A percentile compares a stretch with the other conserved stretches of the same genome.
Evolutionary conservation across 2,888 invertebrate genomes (phyloP).

Genomic region (Hypena proboscidalis): DNA sequence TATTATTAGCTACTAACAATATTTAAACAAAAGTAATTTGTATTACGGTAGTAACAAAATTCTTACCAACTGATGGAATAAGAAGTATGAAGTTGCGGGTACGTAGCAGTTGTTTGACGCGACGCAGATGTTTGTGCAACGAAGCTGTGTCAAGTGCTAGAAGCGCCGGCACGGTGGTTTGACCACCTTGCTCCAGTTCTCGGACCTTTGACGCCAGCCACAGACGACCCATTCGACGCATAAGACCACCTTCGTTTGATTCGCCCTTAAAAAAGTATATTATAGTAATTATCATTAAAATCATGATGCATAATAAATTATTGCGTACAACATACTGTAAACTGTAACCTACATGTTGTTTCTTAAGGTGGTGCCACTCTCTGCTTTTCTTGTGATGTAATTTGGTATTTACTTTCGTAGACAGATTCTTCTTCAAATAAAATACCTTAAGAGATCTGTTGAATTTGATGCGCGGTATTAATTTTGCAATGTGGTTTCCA

Average conservation of each 20-base stretch:
- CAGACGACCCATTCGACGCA: slow-evolving; percentile 94
- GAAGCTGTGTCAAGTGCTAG: slow-evolving; percentile 95
- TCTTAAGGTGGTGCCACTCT: slow-evolving; percentile 79
- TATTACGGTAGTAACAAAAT: background rate
- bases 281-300: background rate
- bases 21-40: slow-evolving; percentile 21
- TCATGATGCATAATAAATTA: background rate
- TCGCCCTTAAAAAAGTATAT: slow-evolving; percentile 44
- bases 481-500: slow-evolving; percentile 88
- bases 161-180: slow-evolving; percentile 89
- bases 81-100: slow-evolving; percentile 94
- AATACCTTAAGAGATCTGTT: slow-evolving; percentile 83
- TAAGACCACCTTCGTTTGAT: slow-evolving; percentile 83
- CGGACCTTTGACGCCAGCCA: slow-evolving; percentile 96
- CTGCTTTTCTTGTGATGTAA: slow-evolving; percentile 71
- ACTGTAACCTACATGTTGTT: slow-evolving; percentile 62
- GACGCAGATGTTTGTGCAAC: slow-evolving; percentile 90
- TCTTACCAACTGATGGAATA: slow-evolving; percentile 94
- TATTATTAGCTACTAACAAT: background rate
- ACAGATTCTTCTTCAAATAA: slow-evolving; percentile 67
- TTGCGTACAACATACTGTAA: background rate
- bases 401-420: slow-evolving; percentile 68
- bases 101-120: slow-evolving; percentile 93
- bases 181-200: slow-evolving; percentile 91
- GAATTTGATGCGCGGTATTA: slow-evolving; percentile 88